Percentiles rank a stretch among this genome's conserved stretches.
These are phyloP conservation scores for Melieria crassipennis DNA, from an alignment of 2,888 invertebrate genomes.

Conservation along the genomic window DNA sequence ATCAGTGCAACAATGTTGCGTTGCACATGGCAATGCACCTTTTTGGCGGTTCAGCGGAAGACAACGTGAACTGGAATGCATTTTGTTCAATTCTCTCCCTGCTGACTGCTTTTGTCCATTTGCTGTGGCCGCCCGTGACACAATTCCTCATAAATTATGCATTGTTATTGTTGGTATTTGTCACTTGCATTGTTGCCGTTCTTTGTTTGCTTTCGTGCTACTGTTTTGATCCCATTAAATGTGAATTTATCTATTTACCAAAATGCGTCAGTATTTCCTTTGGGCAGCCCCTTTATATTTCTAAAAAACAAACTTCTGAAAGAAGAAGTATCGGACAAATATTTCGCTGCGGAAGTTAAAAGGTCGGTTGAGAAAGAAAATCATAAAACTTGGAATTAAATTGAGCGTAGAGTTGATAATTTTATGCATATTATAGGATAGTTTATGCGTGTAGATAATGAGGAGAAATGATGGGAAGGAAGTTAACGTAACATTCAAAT, in stretches of 20 bases:
- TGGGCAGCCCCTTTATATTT: background rate
- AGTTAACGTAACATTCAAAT: too few relatives aligned
- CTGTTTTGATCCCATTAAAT: slow-evolving; percentile 32
- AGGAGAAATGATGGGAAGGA: too few relatives aligned
- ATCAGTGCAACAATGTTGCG: background rate
- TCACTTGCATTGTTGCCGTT: slow-evolving; percentile 17
- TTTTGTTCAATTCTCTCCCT: background rate
- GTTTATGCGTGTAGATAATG: too few relatives aligned
- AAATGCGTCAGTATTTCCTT: background rate
- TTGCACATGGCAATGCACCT: background rate
- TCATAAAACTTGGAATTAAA: slow-evolving; percentile 28
- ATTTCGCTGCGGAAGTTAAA: slow-evolving; percentile 49
- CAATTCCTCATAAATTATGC: slow-evolving; percentile 15
- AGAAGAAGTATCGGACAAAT: slow-evolving; percentile 9
- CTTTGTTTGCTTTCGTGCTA: slow-evolving; percentile 9
- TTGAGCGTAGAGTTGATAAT: slow-evolving; percentile 42
- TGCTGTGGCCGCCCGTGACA: background rate
- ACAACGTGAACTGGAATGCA: background rate
- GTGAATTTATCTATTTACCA: slow-evolving; percentile 9
- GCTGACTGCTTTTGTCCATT: background rate
- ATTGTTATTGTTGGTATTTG: slow-evolving; percentile 25
- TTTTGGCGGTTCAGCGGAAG: background rate
- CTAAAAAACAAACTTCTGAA: background rate
- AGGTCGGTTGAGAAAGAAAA: slow-evolving; percentile 20
- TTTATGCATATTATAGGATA: slow-evolving; percentile 41